Evolutionary conservation across 2,888 invertebrate genomes (phyloP).

Genomic region (Drosophila kuntzei): DNA sequence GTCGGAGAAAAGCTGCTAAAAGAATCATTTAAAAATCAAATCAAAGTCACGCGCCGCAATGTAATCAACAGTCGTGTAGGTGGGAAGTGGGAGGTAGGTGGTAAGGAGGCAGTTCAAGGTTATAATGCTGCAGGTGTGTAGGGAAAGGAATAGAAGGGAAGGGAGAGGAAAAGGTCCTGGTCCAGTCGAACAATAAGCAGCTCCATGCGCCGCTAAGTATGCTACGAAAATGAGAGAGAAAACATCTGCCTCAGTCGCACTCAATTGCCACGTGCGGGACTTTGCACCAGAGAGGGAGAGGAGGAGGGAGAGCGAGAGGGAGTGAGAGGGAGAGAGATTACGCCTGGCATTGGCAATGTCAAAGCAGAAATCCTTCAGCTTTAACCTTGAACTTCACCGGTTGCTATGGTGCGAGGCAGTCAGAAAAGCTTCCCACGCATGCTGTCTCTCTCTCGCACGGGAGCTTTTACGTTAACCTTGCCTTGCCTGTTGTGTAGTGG

Average conservation of each 20-base stretch:
- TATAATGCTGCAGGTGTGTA: slow-evolving; percentile 50
- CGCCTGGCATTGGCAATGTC: slow-evolving; percentile 56
- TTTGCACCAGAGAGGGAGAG: not conserved
- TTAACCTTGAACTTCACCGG: slow-evolving; percentile 84
- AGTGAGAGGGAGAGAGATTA: slow-evolving; percentile 15
- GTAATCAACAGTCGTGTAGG: slow-evolving; percentile 64
- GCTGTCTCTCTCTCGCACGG: slow-evolving; percentile 15
- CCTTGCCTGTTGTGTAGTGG: slow-evolving; percentile 26
- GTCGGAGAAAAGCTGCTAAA: slow-evolving; percentile 59
- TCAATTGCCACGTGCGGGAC: slow-evolving; percentile 50
- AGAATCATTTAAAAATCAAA: slow-evolving; percentile 82
- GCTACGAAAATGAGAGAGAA: slow-evolving; percentile 39
- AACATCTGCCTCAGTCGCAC: slow-evolving; percentile 36
- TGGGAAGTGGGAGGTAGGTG: slow-evolving; percentile 1
- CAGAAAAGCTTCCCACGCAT: slow-evolving; percentile 16
- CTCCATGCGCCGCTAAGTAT: slow-evolving; percentile 70
- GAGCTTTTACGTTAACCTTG: slow-evolving; percentile 74
- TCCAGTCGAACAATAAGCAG: slow-evolving; percentile 62
- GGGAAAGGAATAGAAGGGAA: not conserved
- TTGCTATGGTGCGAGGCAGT: slow-evolving; percentile 63
- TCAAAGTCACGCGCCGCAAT: slow-evolving; percentile 83
- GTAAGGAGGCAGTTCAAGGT: slow-evolving; percentile 38
- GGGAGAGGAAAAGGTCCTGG: slow-evolving; percentile 33
- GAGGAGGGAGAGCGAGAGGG: not conserved
- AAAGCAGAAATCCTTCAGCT: slow-evolving; percentile 65